Evolutionary conservation across 2,888 invertebrate genomes (phyloP), one percentile per base, ranked within the genome.

Genomic region (Caenorhabditis drosophilae): DNA sequence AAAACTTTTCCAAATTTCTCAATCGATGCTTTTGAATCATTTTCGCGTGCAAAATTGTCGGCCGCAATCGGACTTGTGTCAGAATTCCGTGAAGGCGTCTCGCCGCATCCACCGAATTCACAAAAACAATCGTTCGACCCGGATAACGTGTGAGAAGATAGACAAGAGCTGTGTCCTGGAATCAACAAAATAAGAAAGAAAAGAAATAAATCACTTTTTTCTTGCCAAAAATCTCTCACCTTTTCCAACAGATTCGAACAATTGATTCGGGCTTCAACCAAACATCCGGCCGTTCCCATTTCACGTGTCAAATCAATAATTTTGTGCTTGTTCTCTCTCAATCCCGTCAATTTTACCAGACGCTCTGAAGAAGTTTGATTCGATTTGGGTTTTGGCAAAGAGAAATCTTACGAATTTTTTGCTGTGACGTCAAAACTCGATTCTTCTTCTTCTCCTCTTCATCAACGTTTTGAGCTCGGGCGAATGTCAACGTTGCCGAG

Each of bases 1-100:
- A 80, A 80, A 89, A 88, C 88, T 88, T 89, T 84, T 99, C 98
- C 4, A 98, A 87, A 86, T 94, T 97, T 84, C 92, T 93, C 35
- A 98, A 86, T 16, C 98, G 87, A 81, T 95, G 94, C 63, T 91
- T 88, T 84, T 99, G 98, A 63, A 91, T 90, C 96, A 98, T 95
- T 66, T 86, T 86, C 2, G 88, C 87, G 79, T 88, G 88, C 3
- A 87, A 84, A 27, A 85, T 80, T 0, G 95, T 84, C 2, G 86
- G 83, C 0, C 94, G 84, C 3, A 85, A 84, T 7, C 71, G 62
- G 18, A 87, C 80, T 15, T 84, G 64, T 7, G 44, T 46, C 34
- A 84, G 68, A 25, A 84, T 64, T 36, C 87, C 86, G 31, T 86
- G 84, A 27, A 89, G 83, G 25, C 70, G 40, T 20, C 74, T 47